These are phyloP conservation scores for Phalloptychus januarius DNA, from an alignment of 2,797 vertebrate species.

Conservation along the genomic window DNA sequence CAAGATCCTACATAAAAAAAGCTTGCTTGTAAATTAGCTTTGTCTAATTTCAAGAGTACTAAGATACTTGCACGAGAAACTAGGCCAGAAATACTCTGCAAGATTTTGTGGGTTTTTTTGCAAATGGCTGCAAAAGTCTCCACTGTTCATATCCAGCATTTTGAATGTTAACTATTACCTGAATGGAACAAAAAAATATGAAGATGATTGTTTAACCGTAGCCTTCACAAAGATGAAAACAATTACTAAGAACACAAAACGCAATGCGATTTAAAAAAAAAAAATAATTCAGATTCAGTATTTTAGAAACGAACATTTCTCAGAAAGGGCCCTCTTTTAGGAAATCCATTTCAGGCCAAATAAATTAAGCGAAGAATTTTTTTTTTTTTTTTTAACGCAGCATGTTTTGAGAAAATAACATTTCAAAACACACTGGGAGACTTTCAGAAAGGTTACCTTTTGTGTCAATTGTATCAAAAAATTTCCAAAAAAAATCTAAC, in stretches of 20 bases:
- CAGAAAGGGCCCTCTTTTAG: neutral
- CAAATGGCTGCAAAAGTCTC: conserved; percentile 2
- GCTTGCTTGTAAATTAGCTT: no score
- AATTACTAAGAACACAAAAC: neutral
- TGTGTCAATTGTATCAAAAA: neutral
- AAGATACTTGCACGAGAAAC: no score
- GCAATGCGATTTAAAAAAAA: neutral
- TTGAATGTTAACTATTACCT: neutral
- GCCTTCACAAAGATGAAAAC: neutral
- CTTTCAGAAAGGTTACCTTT: neutral
- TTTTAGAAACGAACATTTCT: neutral
- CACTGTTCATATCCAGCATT: neutral
- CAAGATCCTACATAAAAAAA: no score
- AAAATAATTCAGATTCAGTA: neutral
- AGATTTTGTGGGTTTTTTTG: no score
- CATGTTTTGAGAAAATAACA: neutral
- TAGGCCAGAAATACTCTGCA: no score
- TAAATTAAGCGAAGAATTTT: no score
- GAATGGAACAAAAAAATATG: neutral
- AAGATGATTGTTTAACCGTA: neutral
- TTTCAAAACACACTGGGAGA: neutral
- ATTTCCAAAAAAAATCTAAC: no score
- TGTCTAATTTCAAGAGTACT: no score
- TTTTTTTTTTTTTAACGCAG: neutral
- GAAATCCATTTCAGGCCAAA: neutral